Evolutionary conservation across 2,797 vertebrate genomes (phyloP).

Genomic region (Sebastes vulpes): DNA sequence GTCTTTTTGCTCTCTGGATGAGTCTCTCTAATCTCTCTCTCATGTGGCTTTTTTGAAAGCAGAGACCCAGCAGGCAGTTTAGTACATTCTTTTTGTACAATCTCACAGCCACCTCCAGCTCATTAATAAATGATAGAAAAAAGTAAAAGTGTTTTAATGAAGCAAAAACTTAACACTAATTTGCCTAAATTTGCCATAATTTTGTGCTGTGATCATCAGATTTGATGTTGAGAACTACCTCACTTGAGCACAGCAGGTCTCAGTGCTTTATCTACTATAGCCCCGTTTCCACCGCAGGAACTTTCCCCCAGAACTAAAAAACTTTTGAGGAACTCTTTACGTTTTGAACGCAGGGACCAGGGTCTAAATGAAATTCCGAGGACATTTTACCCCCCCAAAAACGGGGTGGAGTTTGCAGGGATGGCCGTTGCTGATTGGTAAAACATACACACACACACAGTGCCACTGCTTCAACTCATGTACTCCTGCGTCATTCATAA

Average conservation of each 20-base stretch:
- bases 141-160: not conserved
- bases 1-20: not conserved
- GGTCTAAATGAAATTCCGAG: no score
- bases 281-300: no score
- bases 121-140: not conserved
- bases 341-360: no score
- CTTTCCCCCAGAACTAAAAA: no score
- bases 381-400: no score
- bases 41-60: constrained; percentile 9
- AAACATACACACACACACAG: no score
- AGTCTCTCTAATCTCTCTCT: constrained; percentile 12
- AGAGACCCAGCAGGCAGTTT: constrained; percentile 13
- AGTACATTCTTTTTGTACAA: not conserved
- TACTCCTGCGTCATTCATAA: no score
- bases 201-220: not conserved
- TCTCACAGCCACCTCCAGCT: not conserved
- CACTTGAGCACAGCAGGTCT: not conserved
- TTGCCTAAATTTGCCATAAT: not conserved
- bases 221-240: not conserved
- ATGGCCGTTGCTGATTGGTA: no score
- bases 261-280: not conserved
- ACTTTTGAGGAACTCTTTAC: no score
- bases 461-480: no score
- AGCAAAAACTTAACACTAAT: not conserved
- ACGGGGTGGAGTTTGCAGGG: no score